A percentile compares a stretch with the other conserved stretches of the same genome.
phyloP scores from a whole-genome alignment of 2,797 vertebrate species.

The Periophthalmus magnuspinnatus region DNA sequence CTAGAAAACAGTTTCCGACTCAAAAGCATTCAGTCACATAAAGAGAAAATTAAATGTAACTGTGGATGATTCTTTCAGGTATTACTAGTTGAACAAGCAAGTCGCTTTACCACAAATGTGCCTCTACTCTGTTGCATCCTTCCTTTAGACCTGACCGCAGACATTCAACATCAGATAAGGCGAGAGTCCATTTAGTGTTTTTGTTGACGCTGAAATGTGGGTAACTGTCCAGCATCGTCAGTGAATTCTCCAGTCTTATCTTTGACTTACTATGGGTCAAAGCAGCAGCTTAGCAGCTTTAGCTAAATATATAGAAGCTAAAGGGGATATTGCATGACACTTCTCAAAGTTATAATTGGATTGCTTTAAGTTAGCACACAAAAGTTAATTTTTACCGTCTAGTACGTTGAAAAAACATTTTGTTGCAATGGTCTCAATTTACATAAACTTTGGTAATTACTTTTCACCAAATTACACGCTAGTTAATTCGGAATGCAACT shows the following conservation, averaged over 20 bases:
- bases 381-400: too few relatives aligned
- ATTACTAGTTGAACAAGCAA: slow-evolving; percentile 10
- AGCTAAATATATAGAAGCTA: background rate
- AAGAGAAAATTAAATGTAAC: background rate
- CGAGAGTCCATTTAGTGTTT: slow-evolving; percentile 28
- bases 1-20: slow-evolving; percentile 62
- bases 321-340: background rate
- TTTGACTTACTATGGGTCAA: background rate
- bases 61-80: slow-evolving; percentile 2
- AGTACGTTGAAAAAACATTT: background rate
- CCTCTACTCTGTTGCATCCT: slow-evolving; percentile 16
- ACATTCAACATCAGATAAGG: slow-evolving; percentile 49
- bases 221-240: background rate
- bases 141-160: slow-evolving; percentile 42
- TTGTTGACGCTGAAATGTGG: slow-evolving; percentile 6
- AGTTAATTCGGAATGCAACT: slow-evolving; percentile 19
- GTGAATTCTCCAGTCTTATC: background rate
- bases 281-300: background rate
- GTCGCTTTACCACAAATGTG: slow-evolving; percentile 15
- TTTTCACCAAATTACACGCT: slow-evolving; percentile 15
- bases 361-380: background rate
- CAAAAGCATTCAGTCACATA: slow-evolving; percentile 44
- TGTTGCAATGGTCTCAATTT: background rate
- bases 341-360: background rate
- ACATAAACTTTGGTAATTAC: background rate